phyloP scores from a whole-genome alignment of 2,113 vertebrate genomes.

The Okapia johnstoni region DNA sequence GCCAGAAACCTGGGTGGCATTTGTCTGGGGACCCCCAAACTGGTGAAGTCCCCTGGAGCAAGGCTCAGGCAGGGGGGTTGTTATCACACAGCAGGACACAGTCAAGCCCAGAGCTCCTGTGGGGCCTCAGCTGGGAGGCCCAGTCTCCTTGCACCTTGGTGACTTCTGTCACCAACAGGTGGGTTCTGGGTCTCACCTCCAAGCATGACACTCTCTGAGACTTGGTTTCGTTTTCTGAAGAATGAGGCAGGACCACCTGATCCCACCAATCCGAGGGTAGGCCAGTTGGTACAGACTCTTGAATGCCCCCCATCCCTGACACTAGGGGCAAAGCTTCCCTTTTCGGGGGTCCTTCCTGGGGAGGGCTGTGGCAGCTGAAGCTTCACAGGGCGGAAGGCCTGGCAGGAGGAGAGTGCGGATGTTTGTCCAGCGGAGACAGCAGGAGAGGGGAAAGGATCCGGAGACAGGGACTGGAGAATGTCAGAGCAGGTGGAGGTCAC shows the following conservation, averaged over 20 bases:
- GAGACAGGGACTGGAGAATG: conserved; percentile 29
- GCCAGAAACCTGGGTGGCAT: background rate
- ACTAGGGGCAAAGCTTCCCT: background rate
- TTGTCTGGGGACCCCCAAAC: background rate
- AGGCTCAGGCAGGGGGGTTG: background rate
- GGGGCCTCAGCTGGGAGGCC: background rate
- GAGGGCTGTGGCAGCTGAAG: background rate
- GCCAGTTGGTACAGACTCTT: background rate
- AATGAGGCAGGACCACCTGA: background rate
- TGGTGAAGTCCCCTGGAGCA: background rate
- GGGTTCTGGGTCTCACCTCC: background rate
- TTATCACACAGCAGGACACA: background rate
- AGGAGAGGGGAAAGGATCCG: background rate
- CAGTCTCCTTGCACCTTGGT: background rate
- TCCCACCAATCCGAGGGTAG: background rate
- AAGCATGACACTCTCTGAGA: background rate
- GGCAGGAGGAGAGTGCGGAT: background rate
- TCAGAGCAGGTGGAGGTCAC: background rate
- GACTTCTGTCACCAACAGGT: background rate
- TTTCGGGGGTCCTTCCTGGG: background rate
- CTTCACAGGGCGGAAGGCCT: background rate
- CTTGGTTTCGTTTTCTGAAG: background rate
- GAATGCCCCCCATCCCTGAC: background rate
- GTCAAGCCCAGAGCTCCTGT: background rate
- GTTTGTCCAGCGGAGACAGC: conserved; percentile 39